A percentile compares a stretch with the other conserved stretches of the same genome.
These are phyloP conservation scores for Tretioscincus oriximinensis DNA, from an alignment of 2,113 vertebrate genomes.

Conservation along the genomic window DNA sequence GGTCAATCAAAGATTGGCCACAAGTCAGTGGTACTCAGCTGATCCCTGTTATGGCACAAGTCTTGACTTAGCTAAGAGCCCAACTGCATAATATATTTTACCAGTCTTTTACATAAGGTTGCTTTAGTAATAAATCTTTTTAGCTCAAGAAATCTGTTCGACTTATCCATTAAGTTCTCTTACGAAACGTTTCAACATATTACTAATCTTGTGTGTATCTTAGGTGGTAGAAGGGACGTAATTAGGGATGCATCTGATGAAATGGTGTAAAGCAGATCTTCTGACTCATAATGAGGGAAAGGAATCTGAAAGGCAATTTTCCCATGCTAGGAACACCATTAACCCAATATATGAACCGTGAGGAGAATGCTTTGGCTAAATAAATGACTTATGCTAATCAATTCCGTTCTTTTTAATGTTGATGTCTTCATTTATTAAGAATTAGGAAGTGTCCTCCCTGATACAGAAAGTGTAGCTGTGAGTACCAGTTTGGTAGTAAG, in stretches of 20 bases:
- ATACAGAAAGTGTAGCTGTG: not conserved
- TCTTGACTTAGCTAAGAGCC: not conserved
- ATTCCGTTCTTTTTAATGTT: constrained; percentile 20
- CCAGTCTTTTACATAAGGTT: not conserved
- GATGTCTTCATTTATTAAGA: constrained; percentile 9
- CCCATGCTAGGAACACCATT: constrained; percentile 23
- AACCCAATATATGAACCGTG: constrained; percentile 23
- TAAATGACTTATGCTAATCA: constrained; percentile 28
- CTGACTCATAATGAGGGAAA: constrained; percentile 10
- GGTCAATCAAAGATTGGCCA: too few species aligned
- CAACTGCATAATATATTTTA: not conserved
- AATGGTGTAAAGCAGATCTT: constrained; percentile 14
- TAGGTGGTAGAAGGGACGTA: constrained; percentile 4
- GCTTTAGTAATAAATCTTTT: constrained; percentile 15
- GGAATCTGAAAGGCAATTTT: constrained; percentile 33
- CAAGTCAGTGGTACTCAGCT: not conserved
- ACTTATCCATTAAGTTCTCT: not conserved
- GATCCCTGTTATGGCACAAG: not conserved
- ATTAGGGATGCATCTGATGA: constrained; percentile 25
- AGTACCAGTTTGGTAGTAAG: not conserved
- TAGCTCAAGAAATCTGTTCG: constrained; percentile 13
- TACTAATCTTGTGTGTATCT: constrained; percentile 21
- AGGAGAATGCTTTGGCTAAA: constrained; percentile 14
- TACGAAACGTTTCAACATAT: constrained; percentile 24
- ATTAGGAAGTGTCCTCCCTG: not conserved